These are phyloP conservation scores for Ctenochaetus hawaiiensis DNA, from an alignment of 2,797 vertebrate species.

Conservation along the genomic window DNA sequence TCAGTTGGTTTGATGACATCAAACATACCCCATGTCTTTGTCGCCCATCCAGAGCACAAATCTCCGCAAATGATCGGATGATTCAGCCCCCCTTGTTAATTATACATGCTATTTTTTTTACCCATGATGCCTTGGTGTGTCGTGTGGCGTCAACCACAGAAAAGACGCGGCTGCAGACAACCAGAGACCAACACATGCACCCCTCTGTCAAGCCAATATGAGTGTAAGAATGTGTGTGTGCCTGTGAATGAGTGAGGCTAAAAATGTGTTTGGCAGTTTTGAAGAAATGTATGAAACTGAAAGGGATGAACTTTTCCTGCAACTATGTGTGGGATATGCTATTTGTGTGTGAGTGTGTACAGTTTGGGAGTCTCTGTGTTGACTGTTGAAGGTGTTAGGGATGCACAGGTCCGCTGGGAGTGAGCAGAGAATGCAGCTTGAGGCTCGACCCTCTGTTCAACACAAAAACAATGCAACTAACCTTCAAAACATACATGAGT, in stretches of 20 bases:
- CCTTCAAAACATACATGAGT: slow-evolving; percentile 29
- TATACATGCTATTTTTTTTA: slow-evolving; percentile 66
- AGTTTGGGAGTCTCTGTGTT: slow-evolving; percentile 37
- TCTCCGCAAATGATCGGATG: slow-evolving; percentile 83
- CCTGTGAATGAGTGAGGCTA: slow-evolving; percentile 61
- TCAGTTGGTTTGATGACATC: slow-evolving; percentile 68
- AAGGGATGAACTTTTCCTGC: slow-evolving; percentile 5
- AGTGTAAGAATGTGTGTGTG: slow-evolving; percentile 82
- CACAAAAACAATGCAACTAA: slow-evolving; percentile 65
- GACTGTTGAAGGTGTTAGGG: slow-evolving; percentile 64
- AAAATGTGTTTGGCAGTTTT: slow-evolving; percentile 12
- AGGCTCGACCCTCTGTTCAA: slow-evolving; percentile 89
- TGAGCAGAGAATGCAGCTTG: slow-evolving; percentile 97
- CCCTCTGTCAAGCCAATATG: slow-evolving; percentile 87
- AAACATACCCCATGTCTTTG: slow-evolving; percentile 69
- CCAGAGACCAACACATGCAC: slow-evolving; percentile 93
- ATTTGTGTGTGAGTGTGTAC: slow-evolving; percentile 25
- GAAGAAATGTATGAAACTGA: neutral
- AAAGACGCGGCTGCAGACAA: slow-evolving; percentile 98
- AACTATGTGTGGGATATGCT: slow-evolving; percentile 16
- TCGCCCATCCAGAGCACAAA: slow-evolving; percentile 77
- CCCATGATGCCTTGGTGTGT: slow-evolving; percentile 96
- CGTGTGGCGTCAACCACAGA: slow-evolving; percentile 99
- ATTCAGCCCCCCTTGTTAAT: slow-evolving; percentile 45
- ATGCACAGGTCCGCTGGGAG: slow-evolving; percentile 94